A percentile compares a stretch with the other conserved stretches of the same genome.
phyloP scores from a whole-genome alignment of 2,113 vertebrate species.

The Amphiprion percula region DNA sequence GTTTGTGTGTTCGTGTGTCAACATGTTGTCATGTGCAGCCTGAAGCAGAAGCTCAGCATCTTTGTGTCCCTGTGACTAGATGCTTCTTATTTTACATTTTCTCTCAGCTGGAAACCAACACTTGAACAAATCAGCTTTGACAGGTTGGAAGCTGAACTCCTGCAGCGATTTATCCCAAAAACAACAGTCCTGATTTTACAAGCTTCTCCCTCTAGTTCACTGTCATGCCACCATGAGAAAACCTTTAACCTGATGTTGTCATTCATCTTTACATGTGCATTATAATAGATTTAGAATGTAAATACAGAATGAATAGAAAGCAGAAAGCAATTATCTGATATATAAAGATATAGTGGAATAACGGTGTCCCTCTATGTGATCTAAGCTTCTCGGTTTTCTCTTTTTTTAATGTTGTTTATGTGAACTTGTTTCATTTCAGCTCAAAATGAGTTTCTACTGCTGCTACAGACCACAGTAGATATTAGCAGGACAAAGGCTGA shows the following conservation, averaged over 20 bases:
- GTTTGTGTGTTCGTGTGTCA: constrained; percentile 42
- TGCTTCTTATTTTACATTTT: constrained; percentile 9
- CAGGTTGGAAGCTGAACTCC: constrained; percentile 30
- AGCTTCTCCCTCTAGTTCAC: background rate
- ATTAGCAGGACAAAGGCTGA: too few relatives aligned
- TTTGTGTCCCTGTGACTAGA: background rate
- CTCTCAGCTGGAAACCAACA: background rate
- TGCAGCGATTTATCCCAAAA: background rate
- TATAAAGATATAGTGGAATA: too few relatives aligned
- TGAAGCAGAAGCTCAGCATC: constrained; percentile 24
- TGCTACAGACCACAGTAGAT: too few relatives aligned
- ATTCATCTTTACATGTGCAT: too few relatives aligned
- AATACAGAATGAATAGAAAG: too few relatives aligned
- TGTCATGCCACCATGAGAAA: background rate
- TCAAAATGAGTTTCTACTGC: too few relatives aligned
- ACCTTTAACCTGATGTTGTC: background rate
- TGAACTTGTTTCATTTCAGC: too few relatives aligned
- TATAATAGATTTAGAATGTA: too few relatives aligned
- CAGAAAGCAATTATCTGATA: too few relatives aligned
- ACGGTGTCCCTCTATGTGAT: too few relatives aligned
- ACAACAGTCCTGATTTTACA: constrained; percentile 1
- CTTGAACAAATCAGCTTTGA: constrained; percentile 43
- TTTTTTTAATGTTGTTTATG: too few relatives aligned
- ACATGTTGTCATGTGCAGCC: constrained; percentile 40
- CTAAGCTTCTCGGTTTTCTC: too few relatives aligned